Evolutionary conservation across 1,140 invertebrate species (phyloP).

Genomic region (Thrips palmi): DNA sequence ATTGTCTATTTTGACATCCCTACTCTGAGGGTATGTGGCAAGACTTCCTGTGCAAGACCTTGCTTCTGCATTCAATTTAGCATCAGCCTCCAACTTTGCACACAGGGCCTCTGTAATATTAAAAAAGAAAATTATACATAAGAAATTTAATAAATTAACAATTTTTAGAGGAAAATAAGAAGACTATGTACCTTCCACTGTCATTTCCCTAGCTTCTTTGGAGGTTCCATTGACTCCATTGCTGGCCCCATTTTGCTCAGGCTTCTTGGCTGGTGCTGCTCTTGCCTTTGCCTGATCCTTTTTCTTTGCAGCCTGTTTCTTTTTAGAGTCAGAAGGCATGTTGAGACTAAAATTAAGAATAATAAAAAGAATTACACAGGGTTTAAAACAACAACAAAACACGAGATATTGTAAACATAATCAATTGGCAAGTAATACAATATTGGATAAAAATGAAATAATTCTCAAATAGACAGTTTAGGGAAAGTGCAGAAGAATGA

Average conservation of each 20-base stretch:
- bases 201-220: constrained; percentile 18
- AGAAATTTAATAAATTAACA: constrained; percentile 7
- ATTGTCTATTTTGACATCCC: constrained; percentile 94
- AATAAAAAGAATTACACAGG: too few species aligned
- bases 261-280: constrained; percentile 21
- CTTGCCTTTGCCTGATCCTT: constrained; percentile 81
- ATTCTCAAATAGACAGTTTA: too few species aligned
- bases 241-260: constrained; percentile 22
- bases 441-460: too few species aligned
- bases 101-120: constrained; percentile 54
- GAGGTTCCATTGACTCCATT: constrained; percentile 19
- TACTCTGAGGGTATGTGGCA: constrained; percentile 82
- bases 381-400: too few species aligned
- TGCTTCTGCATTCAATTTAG: constrained; percentile 79
- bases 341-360: constrained; percentile 11
- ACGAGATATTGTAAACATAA: too few species aligned
- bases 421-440: too few species aligned
- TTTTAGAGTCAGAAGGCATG: constrained; percentile 96
- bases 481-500: too few species aligned
- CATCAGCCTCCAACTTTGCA: constrained; percentile 72
- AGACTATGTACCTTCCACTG: constrained; percentile 18
- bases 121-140: neutral
- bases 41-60: constrained; percentile 86
- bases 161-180: constrained; percentile 4
- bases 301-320: constrained; percentile 91